Evolutionary conservation across 2,113 vertebrate genomes (phyloP), one percentile per base, ranked within the genome.

Genomic region (Deroptyus accipitrinus): DNA sequence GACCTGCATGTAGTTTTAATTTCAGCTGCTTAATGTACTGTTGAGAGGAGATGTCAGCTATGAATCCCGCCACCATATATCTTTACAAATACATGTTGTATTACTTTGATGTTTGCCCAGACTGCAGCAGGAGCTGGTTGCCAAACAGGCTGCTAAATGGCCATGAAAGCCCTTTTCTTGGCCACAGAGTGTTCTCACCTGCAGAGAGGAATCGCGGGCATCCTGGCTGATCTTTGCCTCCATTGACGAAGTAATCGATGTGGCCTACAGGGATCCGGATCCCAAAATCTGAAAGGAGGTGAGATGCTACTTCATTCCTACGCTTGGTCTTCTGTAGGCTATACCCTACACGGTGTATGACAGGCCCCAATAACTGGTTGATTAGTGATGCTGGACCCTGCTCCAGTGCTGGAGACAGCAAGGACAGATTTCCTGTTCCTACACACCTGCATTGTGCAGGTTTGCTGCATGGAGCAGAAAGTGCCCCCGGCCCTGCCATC

Each of bases 251-350:
- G 92, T 99, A 99, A 94, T 99, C 99, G 5, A 99, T 98, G 7
- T 99, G 99, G 69, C 99, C 99, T 1, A 99, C 98, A 19, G 99
- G 99, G 96, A 99, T 99, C 69, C 98, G 99, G 94, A 99, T 99
- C n/a, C 99, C 99, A 3, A 99, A 98, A 96, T 98, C 99, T 99
- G 97, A 93, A 93, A 97, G 54, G 81, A 95, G 49, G 17, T 6
- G 67, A 95, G 92, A 84, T 63, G 22, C 13, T 8, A 25, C 62
- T 86, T 95, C 19, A 80, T 39, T 79, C 49, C 64, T 84, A 44
- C 1, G 0, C 35, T 70, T 64, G 20, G 25, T 75, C 24, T 91
- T 78, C 69, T 27, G 9, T 41, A 66, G 48, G 27, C n/a, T 84
- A 46, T 72, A 59, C 20, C 27, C 55, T 51, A 27, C 19, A 1